These are phyloP conservation scores for Brachypalpus laphriformis DNA, from an alignment of 2,888 invertebrate genomes.

Conservation along the genomic window DNA sequence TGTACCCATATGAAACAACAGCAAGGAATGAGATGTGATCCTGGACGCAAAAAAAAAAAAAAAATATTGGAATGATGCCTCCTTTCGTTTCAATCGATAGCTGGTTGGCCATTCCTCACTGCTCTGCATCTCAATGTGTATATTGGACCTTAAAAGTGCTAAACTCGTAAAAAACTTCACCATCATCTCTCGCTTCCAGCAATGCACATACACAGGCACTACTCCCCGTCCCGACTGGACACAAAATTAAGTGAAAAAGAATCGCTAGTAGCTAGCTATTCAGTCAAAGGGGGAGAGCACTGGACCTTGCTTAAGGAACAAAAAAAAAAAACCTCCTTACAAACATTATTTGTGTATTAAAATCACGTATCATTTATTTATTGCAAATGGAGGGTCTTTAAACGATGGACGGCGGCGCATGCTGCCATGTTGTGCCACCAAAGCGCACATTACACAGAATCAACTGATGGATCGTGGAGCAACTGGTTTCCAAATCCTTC, in stretches of 20 bases:
- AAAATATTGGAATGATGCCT: slow-evolving; percentile 19
- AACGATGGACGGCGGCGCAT: slow-evolving; percentile 63
- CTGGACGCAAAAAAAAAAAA: slow-evolving; percentile 23
- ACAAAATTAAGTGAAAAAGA: slow-evolving; percentile 67
- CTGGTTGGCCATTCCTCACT: slow-evolving; percentile 61
- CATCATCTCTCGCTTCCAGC: slow-evolving; percentile 41
- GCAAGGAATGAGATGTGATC: slow-evolving; percentile 59
- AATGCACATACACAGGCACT: background rate
- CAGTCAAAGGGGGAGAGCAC: background rate
- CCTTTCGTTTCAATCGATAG: slow-evolving; percentile 49
- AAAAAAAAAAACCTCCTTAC: slow-evolving; percentile 43
- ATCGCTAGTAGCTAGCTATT: slow-evolving; percentile 21
- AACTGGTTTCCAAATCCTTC: slow-evolving; percentile 59
- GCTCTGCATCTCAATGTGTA: slow-evolving; percentile 72
- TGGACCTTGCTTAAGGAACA: background rate
- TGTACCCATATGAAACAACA: slow-evolving; percentile 60
- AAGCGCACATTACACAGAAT: slow-evolving; percentile 54
- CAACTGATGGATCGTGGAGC: slow-evolving; percentile 63
- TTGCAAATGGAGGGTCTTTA: slow-evolving; percentile 77
- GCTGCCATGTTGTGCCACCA: slow-evolving; percentile 71
- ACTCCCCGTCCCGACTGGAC: slow-evolving; percentile 14
- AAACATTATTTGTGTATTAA: slow-evolving; percentile 82
- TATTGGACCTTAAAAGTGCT: slow-evolving; percentile 69
- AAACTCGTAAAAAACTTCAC: slow-evolving; percentile 53
- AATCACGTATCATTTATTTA: slow-evolving; percentile 83